A percentile compares a stretch with the other conserved stretches of the same genome.
Evolutionary conservation across 2,888 invertebrate species (phyloP).

Genomic region (Dynastes tityus): DNA sequence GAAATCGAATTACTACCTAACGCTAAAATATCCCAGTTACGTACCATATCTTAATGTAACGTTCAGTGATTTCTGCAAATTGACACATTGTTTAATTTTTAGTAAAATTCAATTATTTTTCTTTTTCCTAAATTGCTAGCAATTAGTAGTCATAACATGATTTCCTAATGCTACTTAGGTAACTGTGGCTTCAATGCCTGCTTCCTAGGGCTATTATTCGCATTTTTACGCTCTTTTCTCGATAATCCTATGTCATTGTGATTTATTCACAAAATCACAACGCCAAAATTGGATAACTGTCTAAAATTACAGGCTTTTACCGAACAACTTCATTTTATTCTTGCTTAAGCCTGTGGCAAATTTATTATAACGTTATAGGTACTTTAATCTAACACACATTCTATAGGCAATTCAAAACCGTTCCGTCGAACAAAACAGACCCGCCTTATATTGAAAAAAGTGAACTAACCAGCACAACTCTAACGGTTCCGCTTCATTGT

Average conservation of each 20-base stretch:
- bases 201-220: too few species aligned
- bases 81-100: too few species aligned
- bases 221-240: background rate
- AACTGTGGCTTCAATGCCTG: too few species aligned
- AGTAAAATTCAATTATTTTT: too few species aligned
- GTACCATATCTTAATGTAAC: too few species aligned
- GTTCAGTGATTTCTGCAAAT: too few species aligned
- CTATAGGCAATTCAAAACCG: conserved; percentile 28
- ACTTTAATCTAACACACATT: conserved; percentile 33
- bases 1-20: too few species aligned
- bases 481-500: conserved; percentile 42
- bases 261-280: conserved; percentile 17
- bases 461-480: conserved; percentile 43
- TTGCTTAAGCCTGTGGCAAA: conserved; percentile 19
- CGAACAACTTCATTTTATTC: conserved; percentile 18
- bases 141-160: too few species aligned
- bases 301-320: conserved; percentile 25
- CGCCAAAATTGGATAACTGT: conserved; percentile 25
- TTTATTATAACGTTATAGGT: background rate
- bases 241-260: conserved; percentile 4
- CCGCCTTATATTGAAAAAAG: conserved; percentile 31
- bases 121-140: too few species aligned
- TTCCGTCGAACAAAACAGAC: conserved; percentile 33
- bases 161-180: too few species aligned
- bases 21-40: too few species aligned